Evolutionary conservation across 1,140 invertebrate species (phyloP).

Genomic region (Bilobella aurantiaca): DNA sequence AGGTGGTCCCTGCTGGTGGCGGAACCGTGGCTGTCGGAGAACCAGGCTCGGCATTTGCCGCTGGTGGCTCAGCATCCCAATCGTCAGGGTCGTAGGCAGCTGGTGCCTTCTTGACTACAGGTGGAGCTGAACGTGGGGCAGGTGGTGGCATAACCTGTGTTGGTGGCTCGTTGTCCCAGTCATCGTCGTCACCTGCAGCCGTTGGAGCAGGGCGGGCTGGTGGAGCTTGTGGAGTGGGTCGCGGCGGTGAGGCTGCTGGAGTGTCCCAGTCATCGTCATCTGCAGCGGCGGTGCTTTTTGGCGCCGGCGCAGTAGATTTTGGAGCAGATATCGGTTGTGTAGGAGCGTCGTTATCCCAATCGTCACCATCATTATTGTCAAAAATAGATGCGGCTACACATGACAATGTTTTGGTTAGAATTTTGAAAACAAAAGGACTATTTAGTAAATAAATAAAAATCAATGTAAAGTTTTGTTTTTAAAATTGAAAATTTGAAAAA

Average conservation of each 20-base stretch:
- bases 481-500: neutral
- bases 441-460: too few species aligned
- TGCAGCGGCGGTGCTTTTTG: neutral
- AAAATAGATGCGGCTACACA: too few species aligned
- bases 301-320: neutral
- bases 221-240: neutral
- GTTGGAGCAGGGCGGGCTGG: neutral
- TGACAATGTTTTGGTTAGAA: too few species aligned
- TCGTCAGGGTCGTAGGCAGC: too few species aligned
- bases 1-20: neutral
- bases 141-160: neutral
- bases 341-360: too few species aligned
- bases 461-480: too few species aligned
- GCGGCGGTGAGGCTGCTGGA: neutral
- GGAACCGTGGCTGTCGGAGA: neutral
- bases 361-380: constrained; percentile 12
- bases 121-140: neutral
- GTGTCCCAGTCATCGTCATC: constrained; percentile 16
- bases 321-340: neutral
- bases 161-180: constrained; percentile 18
- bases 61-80: constrained; percentile 6
- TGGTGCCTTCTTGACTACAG: constrained; percentile 3
- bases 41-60: neutral
- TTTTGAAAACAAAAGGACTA: too few species aligned
- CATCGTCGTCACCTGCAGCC: constrained; percentile 10